Evolutionary conservation across 2,888 invertebrate species (phyloP).

Genomic region (Balanococcus diminutus): DNA sequence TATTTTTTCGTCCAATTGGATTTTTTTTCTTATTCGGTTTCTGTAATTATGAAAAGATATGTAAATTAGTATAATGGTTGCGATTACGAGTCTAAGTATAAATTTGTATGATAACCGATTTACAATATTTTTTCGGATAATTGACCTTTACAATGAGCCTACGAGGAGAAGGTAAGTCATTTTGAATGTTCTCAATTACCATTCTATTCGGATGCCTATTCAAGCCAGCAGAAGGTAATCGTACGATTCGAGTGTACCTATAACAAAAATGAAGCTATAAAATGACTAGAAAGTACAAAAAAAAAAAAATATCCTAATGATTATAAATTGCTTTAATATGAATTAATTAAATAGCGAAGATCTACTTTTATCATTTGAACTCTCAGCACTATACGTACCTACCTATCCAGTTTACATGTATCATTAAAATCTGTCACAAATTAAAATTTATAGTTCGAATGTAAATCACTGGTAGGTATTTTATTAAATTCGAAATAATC

Average conservation of each 20-base stretch:
- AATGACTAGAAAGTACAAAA: conserved; percentile 20
- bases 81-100: background rate
- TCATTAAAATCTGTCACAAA: conserved; percentile 24
- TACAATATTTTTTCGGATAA: background rate
- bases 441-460: conserved; percentile 24
- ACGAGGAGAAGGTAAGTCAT: background rate
- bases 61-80: background rate
- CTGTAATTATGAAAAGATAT: background rate
- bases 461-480: conserved; percentile 35
- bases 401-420: conserved; percentile 22
- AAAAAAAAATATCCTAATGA: conserved; percentile 6
- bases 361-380: conserved; percentile 16
- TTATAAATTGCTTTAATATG: conserved; percentile 21
- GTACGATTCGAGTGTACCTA: background rate
- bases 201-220: background rate
- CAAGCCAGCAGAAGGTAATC: background rate
- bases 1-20: background rate
- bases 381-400: background rate
- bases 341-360: conserved; percentile 21
- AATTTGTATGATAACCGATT: background rate
- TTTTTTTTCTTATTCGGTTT: background rate
- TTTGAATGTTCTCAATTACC: conserved; percentile 7
- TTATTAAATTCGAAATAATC: conserved; percentile 28
- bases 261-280: conserved; percentile 25
- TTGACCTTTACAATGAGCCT: conserved; percentile 10